These are phyloP conservation scores for Phortica variegata DNA, from an alignment of 1,140 invertebrate species.

Conservation along the genomic window DNA sequence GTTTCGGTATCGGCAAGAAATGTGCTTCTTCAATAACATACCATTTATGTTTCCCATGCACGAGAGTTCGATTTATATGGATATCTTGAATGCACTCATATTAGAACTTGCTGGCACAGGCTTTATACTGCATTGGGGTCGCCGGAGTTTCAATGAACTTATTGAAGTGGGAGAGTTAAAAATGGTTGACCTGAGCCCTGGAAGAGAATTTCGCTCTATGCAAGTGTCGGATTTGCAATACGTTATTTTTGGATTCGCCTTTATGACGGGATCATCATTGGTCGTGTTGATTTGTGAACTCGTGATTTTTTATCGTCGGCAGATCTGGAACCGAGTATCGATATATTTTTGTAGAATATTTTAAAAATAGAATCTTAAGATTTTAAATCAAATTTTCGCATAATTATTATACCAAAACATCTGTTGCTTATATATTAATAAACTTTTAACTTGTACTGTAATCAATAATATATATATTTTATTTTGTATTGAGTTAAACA, in stretches of 20 bases:
- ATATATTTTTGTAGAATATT: too few relatives aligned
- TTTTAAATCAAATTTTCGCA: too few relatives aligned
- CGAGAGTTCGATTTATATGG: slow-evolving; percentile 40
- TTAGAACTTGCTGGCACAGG: slow-evolving; percentile 29
- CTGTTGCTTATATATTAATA: too few relatives aligned
- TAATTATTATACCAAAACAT: too few relatives aligned
- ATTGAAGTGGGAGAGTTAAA: slow-evolving; percentile 33
- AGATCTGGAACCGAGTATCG: background rate
- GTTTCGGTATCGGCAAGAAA: slow-evolving; percentile 32
- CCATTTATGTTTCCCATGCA: slow-evolving; percentile 41
- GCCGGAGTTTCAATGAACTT: slow-evolving; percentile 26
- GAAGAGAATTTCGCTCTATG: slow-evolving; percentile 34
- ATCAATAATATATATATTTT: too few relatives aligned
- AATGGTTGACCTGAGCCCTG: slow-evolving; percentile 29
- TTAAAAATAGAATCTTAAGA: too few relatives aligned
- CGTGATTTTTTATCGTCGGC: background rate
- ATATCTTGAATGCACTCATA: slow-evolving; percentile 26
- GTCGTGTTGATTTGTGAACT: slow-evolving; percentile 26
- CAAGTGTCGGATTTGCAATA: slow-evolving; percentile 38
- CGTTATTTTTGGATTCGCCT: slow-evolving; percentile 38
- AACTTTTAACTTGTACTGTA: too few relatives aligned
- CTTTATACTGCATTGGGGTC: slow-evolving; percentile 21
- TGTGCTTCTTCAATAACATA: slow-evolving; percentile 44
- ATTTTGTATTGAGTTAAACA: too few relatives aligned
- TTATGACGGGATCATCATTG: slow-evolving; percentile 21